Conservation (phyloP, 1,140 invertebrate genomes). For the Cyrtorhinus lividipennis region DNA sequence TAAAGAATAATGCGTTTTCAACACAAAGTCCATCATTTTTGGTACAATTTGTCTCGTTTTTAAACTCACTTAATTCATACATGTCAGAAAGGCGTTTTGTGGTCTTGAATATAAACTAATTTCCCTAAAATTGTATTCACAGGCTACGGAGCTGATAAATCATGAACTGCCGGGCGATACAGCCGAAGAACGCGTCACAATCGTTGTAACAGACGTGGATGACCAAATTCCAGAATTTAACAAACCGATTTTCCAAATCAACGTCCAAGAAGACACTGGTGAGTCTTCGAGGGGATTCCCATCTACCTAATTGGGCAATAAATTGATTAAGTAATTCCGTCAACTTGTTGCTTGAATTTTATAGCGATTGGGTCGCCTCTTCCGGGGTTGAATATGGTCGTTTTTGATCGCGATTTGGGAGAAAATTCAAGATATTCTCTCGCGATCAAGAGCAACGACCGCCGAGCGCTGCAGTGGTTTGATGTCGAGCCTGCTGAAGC, state of each 20-base stretch:
- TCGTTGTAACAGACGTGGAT: constrained; percentile 70
- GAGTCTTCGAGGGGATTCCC: constrained; percentile 28
- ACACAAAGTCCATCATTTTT: too few species aligned
- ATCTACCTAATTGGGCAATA: too few species aligned
- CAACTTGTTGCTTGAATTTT: too few species aligned
- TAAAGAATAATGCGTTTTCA: too few species aligned
- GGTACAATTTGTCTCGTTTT: too few species aligned
- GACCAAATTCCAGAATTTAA: constrained; percentile 69
- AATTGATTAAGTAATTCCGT: too few species aligned
- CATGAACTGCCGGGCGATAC: constrained; percentile 51
- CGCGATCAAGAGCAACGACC: constrained; percentile 32
- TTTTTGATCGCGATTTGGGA: constrained; percentile 57
- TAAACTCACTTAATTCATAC: too few species aligned
- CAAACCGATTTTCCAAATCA: constrained; percentile 45
- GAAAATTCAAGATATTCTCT: constrained; percentile 59
- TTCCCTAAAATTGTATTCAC: too few species aligned
- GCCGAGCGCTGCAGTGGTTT: constrained; percentile 45
- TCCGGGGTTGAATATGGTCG: constrained; percentile 53
- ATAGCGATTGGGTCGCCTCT: constrained; percentile 32
- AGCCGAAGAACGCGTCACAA: constrained; percentile 49
- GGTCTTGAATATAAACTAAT: too few species aligned
- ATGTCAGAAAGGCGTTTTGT: too few species aligned
- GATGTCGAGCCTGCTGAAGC: constrained; percentile 47
- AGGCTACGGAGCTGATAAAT: constrained; percentile 59
- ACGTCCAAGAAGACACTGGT: constrained; percentile 61